Conservation (phyloP, 1,140 invertebrate genomes). For the Drosophila fuyamai region DNA sequence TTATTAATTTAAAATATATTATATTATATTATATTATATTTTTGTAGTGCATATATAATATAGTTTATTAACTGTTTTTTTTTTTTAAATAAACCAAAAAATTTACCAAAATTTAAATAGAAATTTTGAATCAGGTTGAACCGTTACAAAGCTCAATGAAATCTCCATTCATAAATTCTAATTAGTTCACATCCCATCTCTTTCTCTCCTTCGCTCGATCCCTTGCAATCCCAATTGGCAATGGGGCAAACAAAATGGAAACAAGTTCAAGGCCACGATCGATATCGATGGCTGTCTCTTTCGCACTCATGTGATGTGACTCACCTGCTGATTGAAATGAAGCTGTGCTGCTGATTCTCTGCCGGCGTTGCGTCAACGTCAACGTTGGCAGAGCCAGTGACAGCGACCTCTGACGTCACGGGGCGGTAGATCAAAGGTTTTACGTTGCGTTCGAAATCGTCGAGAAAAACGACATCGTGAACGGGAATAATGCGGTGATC, state of each 20-base stretch:
- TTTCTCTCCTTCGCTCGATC: neutral
- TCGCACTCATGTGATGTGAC: conserved; percentile 30
- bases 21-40: too few species aligned
- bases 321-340: conserved; percentile 48
- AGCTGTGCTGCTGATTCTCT: conserved; percentile 15
- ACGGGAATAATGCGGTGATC: conserved; percentile 77
- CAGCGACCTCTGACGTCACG: conserved; percentile 47
- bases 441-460: conserved; percentile 72
- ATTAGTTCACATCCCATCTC: neutral
- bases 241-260: conserved; percentile 3
- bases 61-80: too few species aligned
- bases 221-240: conserved; percentile 11
- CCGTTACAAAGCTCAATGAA: neutral
- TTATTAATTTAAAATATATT: too few species aligned
- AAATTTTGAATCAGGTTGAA: too few species aligned
- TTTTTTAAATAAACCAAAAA: neutral
- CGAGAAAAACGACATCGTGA: conserved; percentile 77
- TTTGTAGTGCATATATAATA: too few species aligned
- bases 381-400: conserved; percentile 3
- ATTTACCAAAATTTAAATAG: neutral
- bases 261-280: conserved; percentile 64
- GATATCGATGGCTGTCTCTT: conserved; percentile 7
- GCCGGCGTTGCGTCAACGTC: conserved; percentile 16
- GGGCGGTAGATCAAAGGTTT: conserved; percentile 78
- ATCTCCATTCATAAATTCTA: neutral